These are phyloP conservation scores for Perithous albicinctus DNA, from an alignment of 2,888 invertebrate genomes.

Conservation along the genomic window DNA sequence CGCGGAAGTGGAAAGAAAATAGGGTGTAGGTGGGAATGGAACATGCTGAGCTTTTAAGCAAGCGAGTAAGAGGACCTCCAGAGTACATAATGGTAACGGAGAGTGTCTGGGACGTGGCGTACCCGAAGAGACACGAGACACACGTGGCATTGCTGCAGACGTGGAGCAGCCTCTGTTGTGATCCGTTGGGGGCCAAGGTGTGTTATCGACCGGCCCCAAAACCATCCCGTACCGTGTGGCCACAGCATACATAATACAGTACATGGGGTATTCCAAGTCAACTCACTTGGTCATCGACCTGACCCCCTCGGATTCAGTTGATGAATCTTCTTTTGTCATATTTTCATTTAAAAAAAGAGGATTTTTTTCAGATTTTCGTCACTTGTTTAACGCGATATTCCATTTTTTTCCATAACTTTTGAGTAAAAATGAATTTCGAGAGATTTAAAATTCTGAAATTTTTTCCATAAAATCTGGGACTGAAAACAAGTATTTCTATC, in stretches of 20 bases:
- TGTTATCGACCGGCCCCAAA: slow-evolving; percentile 75
- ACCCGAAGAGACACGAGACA: slow-evolving; percentile 13
- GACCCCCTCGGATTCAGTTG: too few relatives aligned
- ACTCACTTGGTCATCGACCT: too few relatives aligned
- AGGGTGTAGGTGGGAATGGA: slow-evolving; percentile 6
- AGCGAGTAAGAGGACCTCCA: slow-evolving; percentile 17
- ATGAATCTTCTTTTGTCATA: too few relatives aligned
- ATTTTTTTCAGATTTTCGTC: too few relatives aligned
- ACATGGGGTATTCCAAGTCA: too few relatives aligned
- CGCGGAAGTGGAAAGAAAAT: slow-evolving; percentile 1
- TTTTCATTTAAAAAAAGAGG: too few relatives aligned
- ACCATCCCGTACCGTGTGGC: slow-evolving; percentile 44
- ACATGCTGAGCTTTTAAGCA: slow-evolving; percentile 38
- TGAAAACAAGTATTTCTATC: too few relatives aligned
- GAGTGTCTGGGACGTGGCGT: slow-evolving; percentile 33
- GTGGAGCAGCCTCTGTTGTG: slow-evolving; percentile 43
- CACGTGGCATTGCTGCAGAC: slow-evolving; percentile 46
- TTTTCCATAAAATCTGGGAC: too few relatives aligned
- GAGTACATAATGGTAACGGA: slow-evolving; percentile 35
- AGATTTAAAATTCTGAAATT: too few relatives aligned
- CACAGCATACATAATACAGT: neutral
- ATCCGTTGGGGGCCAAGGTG: slow-evolving; percentile 68
- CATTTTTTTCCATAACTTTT: too few relatives aligned
- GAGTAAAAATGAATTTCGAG: too few relatives aligned
- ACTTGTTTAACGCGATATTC: too few relatives aligned